These are phyloP conservation scores for Gibbula magus DNA, from an alignment of 2,888 invertebrate genomes.

Conservation along the genomic window DNA sequence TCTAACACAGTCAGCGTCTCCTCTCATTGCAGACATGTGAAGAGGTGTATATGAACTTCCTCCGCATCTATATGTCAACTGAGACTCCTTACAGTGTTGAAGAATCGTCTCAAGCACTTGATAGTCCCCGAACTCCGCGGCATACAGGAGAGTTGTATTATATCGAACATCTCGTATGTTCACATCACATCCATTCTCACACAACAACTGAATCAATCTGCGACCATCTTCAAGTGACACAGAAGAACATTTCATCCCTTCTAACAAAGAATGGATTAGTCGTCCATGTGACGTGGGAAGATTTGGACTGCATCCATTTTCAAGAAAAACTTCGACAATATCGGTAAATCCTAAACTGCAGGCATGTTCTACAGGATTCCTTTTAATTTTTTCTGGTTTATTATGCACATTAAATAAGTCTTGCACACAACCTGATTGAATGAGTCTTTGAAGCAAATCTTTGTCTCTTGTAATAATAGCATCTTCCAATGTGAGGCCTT, in stretches of 20 bases:
- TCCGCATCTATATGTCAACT: conserved; percentile 36
- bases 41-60: conserved; percentile 50
- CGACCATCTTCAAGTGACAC: conserved; percentile 40
- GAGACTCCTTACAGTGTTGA: conserved; percentile 36
- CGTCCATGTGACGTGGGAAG: conserved; percentile 54
- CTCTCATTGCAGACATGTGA: conserved; percentile 55
- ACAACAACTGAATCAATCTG: conserved; percentile 37
- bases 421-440: conserved; percentile 27
- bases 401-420: conserved; percentile 12
- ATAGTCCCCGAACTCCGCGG: conserved; percentile 49
- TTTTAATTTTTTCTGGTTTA: conserved; percentile 16
- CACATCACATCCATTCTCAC: conserved; percentile 47
- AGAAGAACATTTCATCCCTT: conserved; percentile 42
- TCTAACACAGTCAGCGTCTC: conserved; percentile 49
- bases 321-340: conserved; percentile 48
- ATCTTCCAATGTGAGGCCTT: not conserved
- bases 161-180: conserved; percentile 47
- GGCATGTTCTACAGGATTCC: conserved; percentile 48
- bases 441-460: conserved; percentile 25
- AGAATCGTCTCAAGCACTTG: conserved; percentile 42
- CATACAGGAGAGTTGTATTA: conserved; percentile 47
- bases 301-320: conserved; percentile 57
- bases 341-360: conserved; percentile 51
- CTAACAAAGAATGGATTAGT: conserved; percentile 51
- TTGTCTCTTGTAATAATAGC: conserved; percentile 30